Evolutionary conservation across 1,140 invertebrate genomes (phyloP).

Genomic region (Dendrolimus punctatus): DNA sequence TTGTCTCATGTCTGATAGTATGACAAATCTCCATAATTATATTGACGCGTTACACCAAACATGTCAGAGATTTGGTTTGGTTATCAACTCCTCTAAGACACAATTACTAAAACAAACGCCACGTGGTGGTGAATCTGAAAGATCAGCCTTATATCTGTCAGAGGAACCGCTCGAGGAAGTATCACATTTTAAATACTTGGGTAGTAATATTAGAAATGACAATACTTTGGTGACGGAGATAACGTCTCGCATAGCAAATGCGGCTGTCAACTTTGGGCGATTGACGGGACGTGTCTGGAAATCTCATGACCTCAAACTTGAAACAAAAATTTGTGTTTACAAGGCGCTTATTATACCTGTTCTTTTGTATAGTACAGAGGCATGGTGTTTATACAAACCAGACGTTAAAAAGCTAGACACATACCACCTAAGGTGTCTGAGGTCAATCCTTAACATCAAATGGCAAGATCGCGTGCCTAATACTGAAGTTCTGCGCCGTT

Average conservation of each 20-base stretch:
- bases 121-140: slow-evolving; percentile 2
- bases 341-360: slow-evolving; percentile 8
- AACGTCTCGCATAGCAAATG: slow-evolving; percentile 6
- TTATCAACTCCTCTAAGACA: slow-evolving; percentile 15
- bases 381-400: slow-evolving; percentile 8
- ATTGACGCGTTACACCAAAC: slow-evolving; percentile 9
- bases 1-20: slow-evolving; percentile 15
- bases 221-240: slow-evolving; percentile 8
- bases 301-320: slow-evolving; percentile 10
- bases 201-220: slow-evolving; percentile 7
- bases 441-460: slow-evolving; percentile 5
- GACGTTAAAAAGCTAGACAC: slow-evolving; percentile 11
- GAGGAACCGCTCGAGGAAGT: slow-evolving; percentile 13
- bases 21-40: slow-evolving; percentile 8
- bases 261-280: slow-evolving; percentile 7
- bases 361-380: slow-evolving; percentile 5
- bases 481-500: too few relatives aligned
- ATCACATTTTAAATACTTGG: slow-evolving; percentile 10
- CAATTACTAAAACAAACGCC: slow-evolving; percentile 17
- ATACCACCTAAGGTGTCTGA: slow-evolving; percentile 7
- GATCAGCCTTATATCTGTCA: slow-evolving; percentile 4
- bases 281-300: slow-evolving; percentile 9
- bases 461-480: slow-evolving; percentile 1
- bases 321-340: slow-evolving; percentile 7
- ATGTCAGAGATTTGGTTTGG: slow-evolving; percentile 16